Evolutionary conservation across 92 coral and sea anemone genomes (phyloP).

Genomic region (Bergia sp.): DNA sequence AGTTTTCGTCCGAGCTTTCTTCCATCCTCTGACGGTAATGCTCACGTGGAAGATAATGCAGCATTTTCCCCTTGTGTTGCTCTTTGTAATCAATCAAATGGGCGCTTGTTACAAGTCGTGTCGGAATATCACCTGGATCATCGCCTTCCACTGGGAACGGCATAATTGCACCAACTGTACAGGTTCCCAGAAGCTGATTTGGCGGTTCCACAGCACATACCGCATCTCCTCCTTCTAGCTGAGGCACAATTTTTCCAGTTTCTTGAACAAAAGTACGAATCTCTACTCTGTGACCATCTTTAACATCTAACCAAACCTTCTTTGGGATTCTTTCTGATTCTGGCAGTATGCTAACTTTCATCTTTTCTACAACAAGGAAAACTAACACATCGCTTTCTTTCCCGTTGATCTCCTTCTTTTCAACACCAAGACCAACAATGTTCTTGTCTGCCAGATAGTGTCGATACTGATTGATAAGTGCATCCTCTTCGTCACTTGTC

Average conservation of each 20-base stretch:
- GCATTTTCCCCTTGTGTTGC: neutral
- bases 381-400: neutral
- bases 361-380: neutral
- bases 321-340: neutral
- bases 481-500: neutral
- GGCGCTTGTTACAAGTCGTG: neutral
- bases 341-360: neutral
- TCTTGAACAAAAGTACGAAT: neutral
- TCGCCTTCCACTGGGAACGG: neutral
- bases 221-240: neutral
- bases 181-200: neutral
- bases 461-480: neutral
- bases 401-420: neutral
- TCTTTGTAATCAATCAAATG: conserved; percentile 3
- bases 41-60: neutral
- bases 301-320: neutral
- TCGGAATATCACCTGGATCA: neutral
- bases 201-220: neutral
- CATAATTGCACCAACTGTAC: neutral
- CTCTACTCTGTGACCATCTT: neutral
- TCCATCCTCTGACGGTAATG: neutral
- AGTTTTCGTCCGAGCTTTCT: neutral
- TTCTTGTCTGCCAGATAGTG: neutral
- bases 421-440: conserved; percentile 9
- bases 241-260: neutral